phyloP scores from a whole-genome alignment of 2,888 invertebrate genomes.

The Phragmatobia fuliginosa region DNA sequence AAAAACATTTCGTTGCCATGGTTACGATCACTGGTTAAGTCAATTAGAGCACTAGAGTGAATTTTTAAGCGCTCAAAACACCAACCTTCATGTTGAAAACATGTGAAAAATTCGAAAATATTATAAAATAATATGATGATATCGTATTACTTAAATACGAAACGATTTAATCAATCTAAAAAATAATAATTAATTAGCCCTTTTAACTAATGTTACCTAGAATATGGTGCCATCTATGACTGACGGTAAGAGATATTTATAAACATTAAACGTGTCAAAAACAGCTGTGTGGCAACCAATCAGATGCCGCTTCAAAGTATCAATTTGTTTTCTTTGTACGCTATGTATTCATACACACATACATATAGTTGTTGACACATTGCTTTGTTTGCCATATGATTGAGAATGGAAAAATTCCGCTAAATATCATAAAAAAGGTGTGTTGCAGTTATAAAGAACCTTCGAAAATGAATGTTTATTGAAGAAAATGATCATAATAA shows the following conservation, averaged over 20 bases:
- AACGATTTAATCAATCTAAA: background rate
- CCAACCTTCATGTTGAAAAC: conserved; percentile 7
- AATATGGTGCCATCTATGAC: conserved; percentile 70
- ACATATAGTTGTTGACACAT: conserved; percentile 71
- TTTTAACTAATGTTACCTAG: conserved; percentile 62
- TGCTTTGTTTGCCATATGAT: conserved; percentile 82
- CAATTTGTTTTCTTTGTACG: conserved; percentile 71
- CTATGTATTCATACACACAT: conserved; percentile 57
- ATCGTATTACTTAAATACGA: background rate
- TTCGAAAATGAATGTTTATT: conserved; percentile 34
- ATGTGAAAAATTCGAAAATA: no score
- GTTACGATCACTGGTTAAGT: conserved; percentile 51
- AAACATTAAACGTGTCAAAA: conserved; percentile 70
- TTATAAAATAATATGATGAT: fast-evolving
- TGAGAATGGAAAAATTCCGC: conserved; percentile 50
- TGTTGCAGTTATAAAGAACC: conserved; percentile 15
- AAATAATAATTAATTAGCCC: background rate
- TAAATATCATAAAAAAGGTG: conserved; percentile 32
- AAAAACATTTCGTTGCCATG: conserved; percentile 65
- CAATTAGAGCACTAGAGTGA: conserved; percentile 38
- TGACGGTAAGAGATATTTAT: conserved; percentile 20
- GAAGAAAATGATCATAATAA: conserved; percentile 41
- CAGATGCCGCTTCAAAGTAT: conserved; percentile 57
- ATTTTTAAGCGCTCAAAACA: conserved; percentile 25
- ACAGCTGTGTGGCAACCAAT: conserved; percentile 82